A percentile compares a stretch with the other conserved stretches of the same genome.
Conservation (phyloP, 2,888 invertebrate genomes). For the Cryptus viduatorius region DNA sequence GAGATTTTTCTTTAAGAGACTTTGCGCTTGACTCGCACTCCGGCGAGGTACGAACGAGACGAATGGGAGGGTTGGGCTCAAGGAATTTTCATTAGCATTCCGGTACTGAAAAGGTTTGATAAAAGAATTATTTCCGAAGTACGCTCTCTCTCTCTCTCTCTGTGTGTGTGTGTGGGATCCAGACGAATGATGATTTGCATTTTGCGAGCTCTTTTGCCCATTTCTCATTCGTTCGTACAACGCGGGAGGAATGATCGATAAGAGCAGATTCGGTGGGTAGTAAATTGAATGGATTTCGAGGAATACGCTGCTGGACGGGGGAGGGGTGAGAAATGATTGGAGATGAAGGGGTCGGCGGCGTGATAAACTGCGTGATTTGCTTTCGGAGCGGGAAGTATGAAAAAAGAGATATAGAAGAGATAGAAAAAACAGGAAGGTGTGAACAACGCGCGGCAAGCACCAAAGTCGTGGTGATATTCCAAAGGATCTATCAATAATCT, state of each 20-base stretch:
- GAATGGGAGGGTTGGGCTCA: conserved; percentile 14
- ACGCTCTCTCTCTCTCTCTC: too few relatives aligned
- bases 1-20: conserved; percentile 39
- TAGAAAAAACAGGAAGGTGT: conserved; percentile 4
- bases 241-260: conserved; percentile 42
- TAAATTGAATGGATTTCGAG: conserved; percentile 47
- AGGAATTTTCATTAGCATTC: conserved; percentile 29
- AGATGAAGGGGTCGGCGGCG: conserved; percentile 19
- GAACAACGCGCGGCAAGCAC: conserved; percentile 69
- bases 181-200: conserved; percentile 23
- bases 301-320: conserved; percentile 18
- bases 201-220: conserved; percentile 1
- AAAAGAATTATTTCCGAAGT: not conserved
- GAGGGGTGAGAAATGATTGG: conserved; percentile 33
- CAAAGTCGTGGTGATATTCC: conserved; percentile 64
- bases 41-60: conserved; percentile 38
- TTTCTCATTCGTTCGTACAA: conserved; percentile 36
- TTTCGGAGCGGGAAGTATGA: conserved; percentile 11
- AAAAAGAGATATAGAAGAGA: not conserved
- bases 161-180: not conserved
- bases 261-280: conserved; percentile 12
- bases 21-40: conserved; percentile 26
- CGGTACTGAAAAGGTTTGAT: conserved; percentile 22
- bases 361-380: conserved; percentile 48
- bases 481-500: conserved; percentile 57